phyloP scores from a whole-genome alignment of 1,140 invertebrate species.

The Drosophila elegans region DNA sequence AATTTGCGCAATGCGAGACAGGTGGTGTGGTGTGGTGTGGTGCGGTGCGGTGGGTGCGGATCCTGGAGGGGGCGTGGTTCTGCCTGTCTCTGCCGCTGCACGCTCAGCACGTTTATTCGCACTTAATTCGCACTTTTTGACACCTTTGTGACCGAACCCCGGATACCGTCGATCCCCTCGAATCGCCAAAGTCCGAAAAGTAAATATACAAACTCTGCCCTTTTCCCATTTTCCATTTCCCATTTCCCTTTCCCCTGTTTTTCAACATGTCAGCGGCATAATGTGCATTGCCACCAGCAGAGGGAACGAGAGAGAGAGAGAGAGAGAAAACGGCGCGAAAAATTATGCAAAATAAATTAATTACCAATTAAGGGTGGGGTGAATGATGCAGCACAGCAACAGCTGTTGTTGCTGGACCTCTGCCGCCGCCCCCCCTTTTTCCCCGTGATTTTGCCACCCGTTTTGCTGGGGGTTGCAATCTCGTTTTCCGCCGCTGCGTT shows the following conservation, averaged over 20 bases:
- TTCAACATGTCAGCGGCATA: constrained; percentile 65
- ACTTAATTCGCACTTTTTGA: constrained; percentile 82
- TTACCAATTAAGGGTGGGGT: constrained; percentile 71
- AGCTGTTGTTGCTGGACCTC: constrained; percentile 68
- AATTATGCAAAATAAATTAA: constrained; percentile 83
- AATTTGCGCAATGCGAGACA: constrained; percentile 59
- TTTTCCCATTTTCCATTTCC: background rate
- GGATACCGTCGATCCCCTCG: background rate
- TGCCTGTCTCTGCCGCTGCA: constrained; percentile 52
- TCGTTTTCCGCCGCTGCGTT: constrained; percentile 43
- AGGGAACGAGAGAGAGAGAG: too few relatives aligned
- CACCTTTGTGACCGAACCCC: constrained; percentile 57
- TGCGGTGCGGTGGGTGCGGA: background rate
- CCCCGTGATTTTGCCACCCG: background rate
- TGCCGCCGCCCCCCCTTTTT: background rate
- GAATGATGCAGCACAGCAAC: constrained; percentile 46
- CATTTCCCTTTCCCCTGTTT: background rate
- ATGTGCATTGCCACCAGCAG: constrained; percentile 43
- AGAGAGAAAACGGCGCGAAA: constrained; percentile 53
- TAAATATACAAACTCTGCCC: constrained; percentile 54
- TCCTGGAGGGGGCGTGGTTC: constrained; percentile 41
- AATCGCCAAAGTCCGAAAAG: constrained; percentile 46
- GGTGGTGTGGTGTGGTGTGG: constrained; percentile 10
- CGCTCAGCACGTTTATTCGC: constrained; percentile 82
- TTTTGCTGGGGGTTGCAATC: constrained; percentile 35